Evolutionary conservation across 2,113 vertebrate species (phyloP).

Genomic region (Himantopus leucocephalus): DNA sequence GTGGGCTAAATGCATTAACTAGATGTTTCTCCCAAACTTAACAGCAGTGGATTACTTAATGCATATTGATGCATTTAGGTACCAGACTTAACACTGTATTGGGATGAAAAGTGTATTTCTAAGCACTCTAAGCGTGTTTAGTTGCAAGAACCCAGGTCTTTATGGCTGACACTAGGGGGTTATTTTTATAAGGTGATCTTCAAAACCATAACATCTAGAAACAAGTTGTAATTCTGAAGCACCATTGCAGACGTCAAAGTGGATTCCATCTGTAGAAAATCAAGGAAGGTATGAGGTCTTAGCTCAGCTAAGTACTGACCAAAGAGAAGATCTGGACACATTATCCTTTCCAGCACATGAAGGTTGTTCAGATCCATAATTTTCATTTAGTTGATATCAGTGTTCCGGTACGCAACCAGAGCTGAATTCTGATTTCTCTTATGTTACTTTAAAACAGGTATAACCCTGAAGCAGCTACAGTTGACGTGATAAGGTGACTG

Average conservation of each 20-base stretch:
- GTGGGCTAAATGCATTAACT: conserved; percentile 55
- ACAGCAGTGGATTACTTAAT: conserved; percentile 16
- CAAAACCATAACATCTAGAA: background rate
- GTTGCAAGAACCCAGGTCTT: background rate
- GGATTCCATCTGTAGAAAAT: background rate
- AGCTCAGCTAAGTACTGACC: background rate
- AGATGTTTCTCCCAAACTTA: conserved; percentile 44
- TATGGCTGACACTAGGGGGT: background rate
- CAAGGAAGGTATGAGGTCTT: background rate
- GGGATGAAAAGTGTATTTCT: background rate
- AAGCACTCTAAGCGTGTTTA: background rate
- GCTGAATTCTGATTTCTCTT: background rate
- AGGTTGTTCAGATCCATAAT: background rate
- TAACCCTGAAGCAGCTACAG: background rate
- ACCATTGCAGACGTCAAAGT: background rate
- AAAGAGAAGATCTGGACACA: background rate
- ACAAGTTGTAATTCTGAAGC: background rate
- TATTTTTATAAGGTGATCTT: background rate
- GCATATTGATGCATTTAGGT: background rate
- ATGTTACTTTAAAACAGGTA: background rate
- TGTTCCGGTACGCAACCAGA: background rate
- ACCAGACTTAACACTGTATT: background rate
- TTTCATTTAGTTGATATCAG: background rate
- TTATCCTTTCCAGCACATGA: background rate
- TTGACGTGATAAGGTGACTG: background rate